Conservation (phyloP, 1,140 invertebrate species). For the Drosophila punjabiensis region DNA sequence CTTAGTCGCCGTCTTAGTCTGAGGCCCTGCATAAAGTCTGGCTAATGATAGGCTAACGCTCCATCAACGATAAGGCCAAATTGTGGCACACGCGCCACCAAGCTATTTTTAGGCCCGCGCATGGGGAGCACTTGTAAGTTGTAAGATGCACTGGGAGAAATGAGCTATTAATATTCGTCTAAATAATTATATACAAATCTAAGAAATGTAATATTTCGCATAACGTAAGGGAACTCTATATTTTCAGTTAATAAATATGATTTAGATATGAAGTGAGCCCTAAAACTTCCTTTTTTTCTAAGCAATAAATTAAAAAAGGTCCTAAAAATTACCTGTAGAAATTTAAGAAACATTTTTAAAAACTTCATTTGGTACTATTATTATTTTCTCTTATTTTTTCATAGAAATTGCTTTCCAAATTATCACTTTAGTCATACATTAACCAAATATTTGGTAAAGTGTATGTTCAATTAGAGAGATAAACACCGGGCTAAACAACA, state of each 20-base stretch:
- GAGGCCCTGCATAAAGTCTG: constrained; percentile 56
- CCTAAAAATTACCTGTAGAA: neutral
- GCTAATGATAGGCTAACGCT: constrained; percentile 82
- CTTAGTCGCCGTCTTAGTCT: neutral
- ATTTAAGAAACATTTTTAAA: neutral
- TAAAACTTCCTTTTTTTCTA: neutral
- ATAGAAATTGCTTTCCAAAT: no score
- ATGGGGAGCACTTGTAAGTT: constrained; percentile 33
- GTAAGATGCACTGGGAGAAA: constrained; percentile 9
- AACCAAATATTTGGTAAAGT: neutral
- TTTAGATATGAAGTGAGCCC: no score
- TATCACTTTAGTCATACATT: no score
- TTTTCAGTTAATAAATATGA: no score
- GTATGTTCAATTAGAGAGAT: constrained; percentile 62
- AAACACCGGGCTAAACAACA: constrained; percentile 26
- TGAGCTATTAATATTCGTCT: neutral
- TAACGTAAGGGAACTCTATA: no score
- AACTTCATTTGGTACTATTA: neutral
- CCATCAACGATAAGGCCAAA: constrained; percentile 83
- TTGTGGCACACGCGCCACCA: constrained; percentile 76
- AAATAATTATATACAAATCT: neutral
- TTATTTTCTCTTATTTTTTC: neutral
- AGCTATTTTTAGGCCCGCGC: constrained; percentile 70
- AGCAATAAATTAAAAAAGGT: neutral
- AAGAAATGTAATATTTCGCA: no score